Evolutionary conservation across 2,797 vertebrate genomes (phyloP).

Genomic region (Pangasius macronema): DNA sequence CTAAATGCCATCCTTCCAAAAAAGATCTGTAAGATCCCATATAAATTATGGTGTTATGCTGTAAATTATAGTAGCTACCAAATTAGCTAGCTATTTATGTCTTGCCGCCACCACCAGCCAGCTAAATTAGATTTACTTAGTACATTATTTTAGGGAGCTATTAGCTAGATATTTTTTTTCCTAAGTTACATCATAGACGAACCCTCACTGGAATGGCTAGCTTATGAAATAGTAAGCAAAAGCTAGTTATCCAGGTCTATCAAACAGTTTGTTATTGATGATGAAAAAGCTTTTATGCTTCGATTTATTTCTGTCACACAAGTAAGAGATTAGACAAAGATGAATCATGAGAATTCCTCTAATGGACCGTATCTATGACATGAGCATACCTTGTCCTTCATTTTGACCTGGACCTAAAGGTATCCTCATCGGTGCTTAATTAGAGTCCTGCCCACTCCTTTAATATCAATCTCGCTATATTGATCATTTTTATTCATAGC

Average conservation of each 20-base stretch:
- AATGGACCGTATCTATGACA: background rate
- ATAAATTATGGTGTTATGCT: background rate
- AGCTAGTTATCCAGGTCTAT: background rate
- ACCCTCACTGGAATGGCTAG: background rate
- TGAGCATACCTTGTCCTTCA: too few relatives aligned
- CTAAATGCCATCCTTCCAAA: background rate
- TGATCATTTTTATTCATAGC: background rate
- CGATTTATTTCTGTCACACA: background rate
- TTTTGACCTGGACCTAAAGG: too few relatives aligned
- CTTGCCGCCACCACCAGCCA: too few relatives aligned
- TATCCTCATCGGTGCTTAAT: too few relatives aligned
- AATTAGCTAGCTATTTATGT: background rate
- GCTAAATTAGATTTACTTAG: background rate
- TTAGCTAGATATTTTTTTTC: background rate
- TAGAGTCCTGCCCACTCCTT: too few relatives aligned
- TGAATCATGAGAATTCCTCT: background rate
- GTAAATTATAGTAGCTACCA: too few relatives aligned
- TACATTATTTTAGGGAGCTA: background rate
- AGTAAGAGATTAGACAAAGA: background rate
- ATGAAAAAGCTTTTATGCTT: background rate
- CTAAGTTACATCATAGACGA: background rate
- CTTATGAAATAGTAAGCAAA: background rate
- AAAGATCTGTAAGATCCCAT: background rate
- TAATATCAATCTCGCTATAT: background rate
- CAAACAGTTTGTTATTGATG: background rate